A percentile compares a stretch with the other conserved stretches of the same genome.
These are phyloP conservation scores for Menidia beryllina DNA, from an alignment of 2,113 vertebrate genomes.

Conservation along the genomic window DNA sequence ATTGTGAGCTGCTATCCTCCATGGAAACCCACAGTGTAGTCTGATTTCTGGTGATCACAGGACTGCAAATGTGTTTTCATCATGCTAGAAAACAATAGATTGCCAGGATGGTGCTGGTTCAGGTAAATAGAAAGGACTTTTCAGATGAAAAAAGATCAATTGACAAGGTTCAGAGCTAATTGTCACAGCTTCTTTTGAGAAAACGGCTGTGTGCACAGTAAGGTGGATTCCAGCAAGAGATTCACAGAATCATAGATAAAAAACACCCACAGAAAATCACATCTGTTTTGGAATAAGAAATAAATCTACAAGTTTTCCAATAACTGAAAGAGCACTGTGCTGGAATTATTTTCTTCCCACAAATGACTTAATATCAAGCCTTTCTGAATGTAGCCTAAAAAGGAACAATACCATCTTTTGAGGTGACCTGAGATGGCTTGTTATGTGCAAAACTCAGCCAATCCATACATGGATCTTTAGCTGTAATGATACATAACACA, in stretches of 20 bases:
- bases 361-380: background rate
- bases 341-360: background rate
- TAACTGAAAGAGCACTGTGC: background rate
- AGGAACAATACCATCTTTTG: background rate
- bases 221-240: background rate
- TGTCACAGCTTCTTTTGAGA: background rate
- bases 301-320: background rate
- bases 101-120: background rate
- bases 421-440: background rate
- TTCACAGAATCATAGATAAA: background rate
- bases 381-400: background rate
- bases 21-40: no score
- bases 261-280: background rate
- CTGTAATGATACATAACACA: background rate
- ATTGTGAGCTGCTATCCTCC: no score
- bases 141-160: background rate
- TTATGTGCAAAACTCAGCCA: no score
- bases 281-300: no score
- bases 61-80: no score
- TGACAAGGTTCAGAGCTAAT: background rate
- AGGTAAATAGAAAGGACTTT: background rate
- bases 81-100: no score
- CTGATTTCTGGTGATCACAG: no score
- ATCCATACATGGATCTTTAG: background rate
- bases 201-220: background rate